Conservation (phyloP, 2,113 vertebrate species). For the Ariopsis seemanni region DNA sequence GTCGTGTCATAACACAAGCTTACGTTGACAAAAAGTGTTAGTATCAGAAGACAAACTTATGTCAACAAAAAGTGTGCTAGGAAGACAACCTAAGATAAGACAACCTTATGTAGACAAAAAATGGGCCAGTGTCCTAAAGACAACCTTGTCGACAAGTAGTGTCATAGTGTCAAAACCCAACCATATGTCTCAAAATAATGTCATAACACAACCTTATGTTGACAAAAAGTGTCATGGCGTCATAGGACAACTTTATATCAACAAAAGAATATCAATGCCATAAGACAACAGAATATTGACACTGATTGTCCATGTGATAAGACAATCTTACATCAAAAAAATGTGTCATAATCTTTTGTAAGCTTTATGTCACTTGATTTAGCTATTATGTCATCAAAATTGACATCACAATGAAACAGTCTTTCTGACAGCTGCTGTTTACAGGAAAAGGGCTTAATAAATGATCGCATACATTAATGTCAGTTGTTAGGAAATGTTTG, state of each 20-base stretch:
- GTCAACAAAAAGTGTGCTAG: not conserved
- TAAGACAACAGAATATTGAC: too few species aligned
- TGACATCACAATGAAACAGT: not conserved
- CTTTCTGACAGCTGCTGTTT: too few species aligned
- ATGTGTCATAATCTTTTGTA: not conserved
- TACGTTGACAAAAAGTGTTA: not conserved
- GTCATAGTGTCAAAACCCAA: not conserved
- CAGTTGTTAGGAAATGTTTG: not conserved
- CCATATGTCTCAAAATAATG: not conserved
- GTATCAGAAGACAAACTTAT: not conserved
- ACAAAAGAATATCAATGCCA: too few species aligned
- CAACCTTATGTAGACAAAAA: not conserved
- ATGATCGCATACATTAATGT: not conserved
- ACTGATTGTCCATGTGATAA: too few species aligned
- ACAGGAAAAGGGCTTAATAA: not conserved
- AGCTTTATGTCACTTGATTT: not conserved
- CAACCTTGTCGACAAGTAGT: not conserved
- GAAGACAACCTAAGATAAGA: not conserved
- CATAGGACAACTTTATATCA: too few species aligned
- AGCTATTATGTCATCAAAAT: not conserved
- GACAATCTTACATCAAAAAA: not conserved
- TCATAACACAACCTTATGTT: not conserved
- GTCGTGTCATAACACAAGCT: too few species aligned
- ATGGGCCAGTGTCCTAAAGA: not conserved
- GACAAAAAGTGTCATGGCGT: too few species aligned